Percentiles rank a stretch among this genome's conserved stretches.
phyloP scores from a whole-genome alignment of 2,888 invertebrate species.

The Stenoptilia bipunctidactyla region DNA sequence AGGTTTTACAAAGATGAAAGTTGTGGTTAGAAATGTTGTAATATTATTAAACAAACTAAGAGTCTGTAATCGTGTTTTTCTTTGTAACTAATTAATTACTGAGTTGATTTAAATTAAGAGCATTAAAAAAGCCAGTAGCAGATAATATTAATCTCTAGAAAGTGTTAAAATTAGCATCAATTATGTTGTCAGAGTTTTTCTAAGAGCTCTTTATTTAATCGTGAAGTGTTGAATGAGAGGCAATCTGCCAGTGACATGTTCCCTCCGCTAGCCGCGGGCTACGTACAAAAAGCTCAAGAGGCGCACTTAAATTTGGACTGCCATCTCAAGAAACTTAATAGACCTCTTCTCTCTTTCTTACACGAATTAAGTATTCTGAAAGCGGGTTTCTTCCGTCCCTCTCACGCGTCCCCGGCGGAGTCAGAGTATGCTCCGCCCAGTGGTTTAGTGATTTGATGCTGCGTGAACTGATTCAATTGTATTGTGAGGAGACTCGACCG shows the following conservation, averaged over 20 bases:
- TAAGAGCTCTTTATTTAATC: conserved; percentile 64
- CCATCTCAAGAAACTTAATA: conserved; percentile 47
- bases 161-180: conserved; percentile 47
- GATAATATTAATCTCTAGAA: conserved; percentile 55
- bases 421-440: conserved; percentile 67
- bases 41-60: no score
- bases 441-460: conserved; percentile 73
- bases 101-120: no score
- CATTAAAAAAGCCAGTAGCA: conserved; percentile 46
- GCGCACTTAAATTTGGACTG: conserved; percentile 56
- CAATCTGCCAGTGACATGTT: conserved; percentile 67
- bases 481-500: conserved; percentile 39
- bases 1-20: no score
- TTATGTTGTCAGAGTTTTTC: conserved; percentile 57
- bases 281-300: conserved; percentile 60
- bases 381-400: conserved; percentile 44
- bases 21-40: no score
- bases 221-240: conserved; percentile 62
- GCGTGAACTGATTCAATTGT: conserved; percentile 72
- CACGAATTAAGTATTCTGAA: conserved; percentile 22
- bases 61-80: no score
- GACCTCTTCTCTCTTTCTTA: conserved; percentile 48
- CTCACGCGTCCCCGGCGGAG: conserved; percentile 59
- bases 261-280: conserved; percentile 53
- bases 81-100: no score